These are phyloP conservation scores for Molorchus minor DNA, from an alignment of 2,888 invertebrate species.

Conservation along the genomic window DNA sequence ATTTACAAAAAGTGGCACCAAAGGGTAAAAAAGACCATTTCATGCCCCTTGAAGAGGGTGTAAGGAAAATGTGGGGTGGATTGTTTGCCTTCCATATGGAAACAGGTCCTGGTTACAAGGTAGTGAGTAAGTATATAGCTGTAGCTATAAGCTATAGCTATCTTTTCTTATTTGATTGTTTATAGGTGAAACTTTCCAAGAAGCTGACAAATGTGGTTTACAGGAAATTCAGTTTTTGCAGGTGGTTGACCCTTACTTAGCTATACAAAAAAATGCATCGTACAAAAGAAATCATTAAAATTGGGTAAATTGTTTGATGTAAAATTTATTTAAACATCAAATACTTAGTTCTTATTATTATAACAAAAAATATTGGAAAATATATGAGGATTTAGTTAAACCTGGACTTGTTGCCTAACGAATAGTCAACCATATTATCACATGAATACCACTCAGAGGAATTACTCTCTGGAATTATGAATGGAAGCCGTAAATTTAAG, in stretches of 20 bases:
- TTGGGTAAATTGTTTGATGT: slow-evolving; percentile 63
- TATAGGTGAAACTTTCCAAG: slow-evolving; percentile 73
- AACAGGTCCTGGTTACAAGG: slow-evolving; percentile 74
- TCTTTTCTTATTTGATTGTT: slow-evolving; percentile 67
- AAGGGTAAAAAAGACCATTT: slow-evolving; percentile 68
- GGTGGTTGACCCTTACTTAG: slow-evolving; percentile 72
- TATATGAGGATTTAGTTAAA: too few relatives aligned
- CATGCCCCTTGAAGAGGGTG: slow-evolving; percentile 71
- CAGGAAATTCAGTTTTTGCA: slow-evolving; percentile 71
- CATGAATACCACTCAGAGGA: too few relatives aligned
- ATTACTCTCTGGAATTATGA: too few relatives aligned
- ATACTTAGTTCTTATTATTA: too few relatives aligned
- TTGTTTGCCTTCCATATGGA: slow-evolving; percentile 79
- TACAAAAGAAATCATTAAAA: slow-evolving; percentile 71
- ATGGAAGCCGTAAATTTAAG: too few relatives aligned
- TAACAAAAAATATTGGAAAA: too few relatives aligned
- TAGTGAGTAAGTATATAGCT: slow-evolving; percentile 64
- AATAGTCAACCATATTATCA: too few relatives aligned
- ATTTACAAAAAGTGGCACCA: slow-evolving; percentile 71
- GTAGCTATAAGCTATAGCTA: background rate
- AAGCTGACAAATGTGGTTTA: slow-evolving; percentile 77
- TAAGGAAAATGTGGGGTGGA: slow-evolving; percentile 68
- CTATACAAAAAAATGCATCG: slow-evolving; percentile 70
- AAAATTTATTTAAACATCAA: too few relatives aligned
- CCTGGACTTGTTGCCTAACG: too few relatives aligned